Base-by-base conservation (phyloP, 2,113 vertebrate genomes). In the Murina feae region DNA sequence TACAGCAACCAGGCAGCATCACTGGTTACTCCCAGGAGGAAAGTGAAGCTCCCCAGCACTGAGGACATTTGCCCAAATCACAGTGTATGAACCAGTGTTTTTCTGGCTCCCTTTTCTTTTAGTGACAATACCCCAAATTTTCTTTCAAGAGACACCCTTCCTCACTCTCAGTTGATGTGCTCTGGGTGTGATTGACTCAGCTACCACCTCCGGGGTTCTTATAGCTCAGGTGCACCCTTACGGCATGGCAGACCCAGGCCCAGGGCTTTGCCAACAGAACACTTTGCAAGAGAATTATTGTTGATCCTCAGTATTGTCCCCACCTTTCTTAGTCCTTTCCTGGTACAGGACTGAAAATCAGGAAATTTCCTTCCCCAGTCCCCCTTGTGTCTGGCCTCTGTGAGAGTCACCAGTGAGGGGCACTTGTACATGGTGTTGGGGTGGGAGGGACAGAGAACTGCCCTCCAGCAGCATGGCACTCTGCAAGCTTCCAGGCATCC, bases 21-120 rank as follows among this genome's bases (percentile, higher is more conserved):
- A 75, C 49, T 32, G 30, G 17, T 72, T 90, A 20, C 39, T 75
- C 25, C 90, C 14, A 11, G 14, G 86, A 47, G 72, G 30, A 49
- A 74, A 68, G 66, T 37, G n/a, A 86, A 92, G 28, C 39, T 74
- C 53, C 68, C 55, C 72, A 65, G 83, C 71, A 18, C 87, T 79
- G 28, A 68, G 89, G 58, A 75, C 12, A 2, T 82, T 81, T 79
- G 63, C 35, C 47, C 39, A 90, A 90, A 90, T 37, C 81, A 89
- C 44, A 58, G 16, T 69, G 16, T 86, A 76, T 92, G 68, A 86
- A 86, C 66, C 8, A 28, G 25, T 60, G 30, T 28, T 76, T 69
- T 69, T 68, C 76, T 65, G 28, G 18, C 35, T 69, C 21, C 23
- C 42, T 53, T 51, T 84, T 82, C 42, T 91, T 86, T 84, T 35